phyloP scores from a whole-genome alignment of 2,888 invertebrate genomes.

The Dicyrtomina minuta region DNA sequence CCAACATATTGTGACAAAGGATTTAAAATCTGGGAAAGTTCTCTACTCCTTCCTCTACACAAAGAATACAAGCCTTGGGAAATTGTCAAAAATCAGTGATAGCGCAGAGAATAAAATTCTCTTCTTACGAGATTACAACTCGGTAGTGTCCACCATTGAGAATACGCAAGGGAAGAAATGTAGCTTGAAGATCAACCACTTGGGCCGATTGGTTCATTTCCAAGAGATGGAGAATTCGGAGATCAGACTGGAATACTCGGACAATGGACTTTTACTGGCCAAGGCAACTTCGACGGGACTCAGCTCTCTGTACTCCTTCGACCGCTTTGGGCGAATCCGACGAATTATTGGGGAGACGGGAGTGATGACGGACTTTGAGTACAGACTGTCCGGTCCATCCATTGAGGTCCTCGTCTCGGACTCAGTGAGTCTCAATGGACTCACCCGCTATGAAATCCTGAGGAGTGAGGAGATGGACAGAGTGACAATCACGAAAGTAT shows the following conservation, averaged over 20 bases:
- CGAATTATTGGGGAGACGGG: constrained; percentile 56
- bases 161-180: constrained; percentile 92
- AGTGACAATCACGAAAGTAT: constrained; percentile 47
- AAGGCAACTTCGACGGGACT: constrained; percentile 53
- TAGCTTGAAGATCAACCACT: constrained; percentile 86
- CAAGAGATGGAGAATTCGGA: constrained; percentile 82
- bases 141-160: constrained; percentile 87
- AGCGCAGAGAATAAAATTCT: constrained; percentile 91
- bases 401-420: constrained; percentile 50
- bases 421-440: constrained; percentile 44
- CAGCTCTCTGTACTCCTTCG: constrained; percentile 57
- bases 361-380: constrained; percentile 50
- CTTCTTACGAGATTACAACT: constrained; percentile 86
- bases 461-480: constrained; percentile 50
- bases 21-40: constrained; percentile 90
- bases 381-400: constrained; percentile 44
- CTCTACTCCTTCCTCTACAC: constrained; percentile 95
- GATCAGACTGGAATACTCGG: constrained; percentile 85
- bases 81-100: constrained; percentile 88
- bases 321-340: constrained; percentile 65
- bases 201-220: constrained; percentile 84
- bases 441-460: constrained; percentile 46
- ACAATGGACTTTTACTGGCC: constrained; percentile 72
- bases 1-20: constrained; percentile 92
- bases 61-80: constrained; percentile 93